These are phyloP conservation scores for Drosophila pseudoananassae DNA, from an alignment of 1,140 invertebrate species.

Conservation along the genomic window DNA sequence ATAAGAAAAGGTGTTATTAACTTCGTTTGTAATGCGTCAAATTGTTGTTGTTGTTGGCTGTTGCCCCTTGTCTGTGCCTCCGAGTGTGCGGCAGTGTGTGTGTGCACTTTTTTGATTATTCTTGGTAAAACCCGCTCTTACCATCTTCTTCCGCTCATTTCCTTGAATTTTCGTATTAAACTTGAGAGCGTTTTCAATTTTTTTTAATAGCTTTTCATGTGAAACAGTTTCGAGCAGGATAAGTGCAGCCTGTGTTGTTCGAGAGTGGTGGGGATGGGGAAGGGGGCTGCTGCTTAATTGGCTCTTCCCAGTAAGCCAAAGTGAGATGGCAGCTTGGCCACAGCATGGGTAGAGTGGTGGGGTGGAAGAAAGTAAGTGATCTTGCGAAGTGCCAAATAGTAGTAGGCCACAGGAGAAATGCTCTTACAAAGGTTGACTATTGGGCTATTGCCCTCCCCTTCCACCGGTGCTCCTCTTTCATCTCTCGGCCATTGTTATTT, in stretches of 20 bases:
- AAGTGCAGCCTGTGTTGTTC: constrained; percentile 24
- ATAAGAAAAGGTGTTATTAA: constrained; percentile 81
- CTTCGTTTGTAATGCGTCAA: constrained; percentile 67
- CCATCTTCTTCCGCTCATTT: constrained; percentile 80
- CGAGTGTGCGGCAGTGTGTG: constrained; percentile 28
- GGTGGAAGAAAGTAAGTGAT: constrained; percentile 13
- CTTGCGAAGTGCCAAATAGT: constrained; percentile 60
- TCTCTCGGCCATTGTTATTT: constrained; percentile 38
- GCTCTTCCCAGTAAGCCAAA: constrained; percentile 36
- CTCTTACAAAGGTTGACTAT: constrained; percentile 18
- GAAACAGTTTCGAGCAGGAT: constrained; percentile 64
- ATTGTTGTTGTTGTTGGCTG: constrained; percentile 60
- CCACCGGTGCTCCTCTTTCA: constrained; percentile 13
- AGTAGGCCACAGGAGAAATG: constrained; percentile 15
- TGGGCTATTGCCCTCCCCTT: constrained; percentile 7
- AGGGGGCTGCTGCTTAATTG: constrained; percentile 58
- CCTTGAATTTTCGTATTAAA: constrained; percentile 81
- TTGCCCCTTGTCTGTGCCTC: constrained; percentile 26
- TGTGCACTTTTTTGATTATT: constrained; percentile 73
- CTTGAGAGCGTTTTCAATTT: constrained; percentile 69
- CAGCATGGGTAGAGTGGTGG: not conserved
- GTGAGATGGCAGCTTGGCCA: constrained; percentile 24
- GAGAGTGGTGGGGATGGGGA: constrained; percentile 3
- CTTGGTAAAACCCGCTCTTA: constrained; percentile 75
- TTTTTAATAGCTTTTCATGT: constrained; percentile 79